Conservation (phyloP, 2,797 vertebrate genomes). For the Sebastes paucispinis region DNA sequence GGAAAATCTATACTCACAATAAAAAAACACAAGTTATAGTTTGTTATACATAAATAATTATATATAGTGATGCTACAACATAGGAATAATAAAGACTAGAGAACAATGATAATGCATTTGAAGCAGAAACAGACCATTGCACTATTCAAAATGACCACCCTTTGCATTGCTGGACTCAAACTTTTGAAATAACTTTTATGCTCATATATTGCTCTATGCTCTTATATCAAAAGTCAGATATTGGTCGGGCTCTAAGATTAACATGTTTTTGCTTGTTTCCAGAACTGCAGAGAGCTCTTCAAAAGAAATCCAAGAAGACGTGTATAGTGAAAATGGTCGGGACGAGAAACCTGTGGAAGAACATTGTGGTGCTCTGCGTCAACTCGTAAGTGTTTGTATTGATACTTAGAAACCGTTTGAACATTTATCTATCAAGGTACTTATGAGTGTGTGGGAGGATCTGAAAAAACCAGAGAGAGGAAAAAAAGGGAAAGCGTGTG, state of each 20-base stretch:
- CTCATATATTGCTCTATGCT: background rate
- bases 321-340: slow-evolving; percentile 96
- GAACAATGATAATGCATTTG: background rate
- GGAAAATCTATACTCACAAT: too few relatives aligned
- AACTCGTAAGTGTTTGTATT: slow-evolving; percentile 89
- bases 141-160: background rate
- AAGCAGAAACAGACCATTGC: background rate
- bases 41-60: background rate
- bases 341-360: slow-evolving; percentile 97
- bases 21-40: background rate
- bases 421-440: background rate
- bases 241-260: background rate
- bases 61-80: background rate
- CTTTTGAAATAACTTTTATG: background rate
- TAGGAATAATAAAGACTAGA: background rate
- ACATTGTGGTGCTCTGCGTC: slow-evolving; percentile 96
- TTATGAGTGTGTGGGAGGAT: background rate
- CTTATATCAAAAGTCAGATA: background rate
- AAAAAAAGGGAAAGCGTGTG: background rate
- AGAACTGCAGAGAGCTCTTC: slow-evolving; percentile 92
- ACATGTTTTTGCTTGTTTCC: slow-evolving; percentile 53
- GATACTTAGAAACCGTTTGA: background rate
- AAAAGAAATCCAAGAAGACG: slow-evolving; percentile 89
- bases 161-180: background rate
- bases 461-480: background rate